phyloP scores from a whole-genome alignment of 2,888 invertebrate genomes.

The Pseudanteris insignis region DNA sequence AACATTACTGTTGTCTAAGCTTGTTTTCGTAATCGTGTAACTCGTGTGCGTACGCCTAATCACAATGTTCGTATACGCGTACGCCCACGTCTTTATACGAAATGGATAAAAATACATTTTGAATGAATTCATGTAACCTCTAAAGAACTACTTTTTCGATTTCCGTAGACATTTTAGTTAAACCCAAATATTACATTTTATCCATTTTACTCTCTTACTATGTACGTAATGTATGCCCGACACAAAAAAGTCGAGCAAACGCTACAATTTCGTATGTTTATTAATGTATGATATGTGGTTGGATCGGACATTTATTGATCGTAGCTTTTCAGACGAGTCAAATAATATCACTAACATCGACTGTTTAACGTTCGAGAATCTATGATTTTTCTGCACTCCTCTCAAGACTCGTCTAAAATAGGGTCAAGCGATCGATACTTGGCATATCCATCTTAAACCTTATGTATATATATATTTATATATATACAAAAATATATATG shows the following conservation, averaged over 20 bases:
- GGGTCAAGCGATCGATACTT: conserved; percentile 23
- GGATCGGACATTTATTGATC: conserved; percentile 16
- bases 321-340: no score
- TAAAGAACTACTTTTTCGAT: no score
- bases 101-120: conserved; percentile 38
- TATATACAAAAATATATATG: no score
- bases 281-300: conserved; percentile 23
- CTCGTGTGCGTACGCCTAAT: conserved; percentile 12
- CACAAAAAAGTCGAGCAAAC: conserved; percentile 8
- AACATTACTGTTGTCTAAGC: conserved; percentile 62
- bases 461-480: conserved; percentile 2
- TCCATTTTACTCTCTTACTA: conserved; percentile 39
- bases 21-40: conserved; percentile 50
- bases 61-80: conserved; percentile 22
- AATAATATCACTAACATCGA: no score
- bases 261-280: conserved; percentile 30
- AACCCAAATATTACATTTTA: conserved; percentile 39
- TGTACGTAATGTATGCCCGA: conserved; percentile 28
- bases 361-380: no score
- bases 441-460: conserved; percentile 29
- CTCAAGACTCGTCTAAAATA: conserved; percentile 8
- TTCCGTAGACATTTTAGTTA: no score
- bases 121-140: no score
- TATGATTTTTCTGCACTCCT: background rate
- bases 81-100: conserved; percentile 29